Percentiles rank a stretch among this genome's conserved stretches.
Evolutionary conservation across 2,113 vertebrate genomes (phyloP).

Genomic region (Sorex fumeus): DNA sequence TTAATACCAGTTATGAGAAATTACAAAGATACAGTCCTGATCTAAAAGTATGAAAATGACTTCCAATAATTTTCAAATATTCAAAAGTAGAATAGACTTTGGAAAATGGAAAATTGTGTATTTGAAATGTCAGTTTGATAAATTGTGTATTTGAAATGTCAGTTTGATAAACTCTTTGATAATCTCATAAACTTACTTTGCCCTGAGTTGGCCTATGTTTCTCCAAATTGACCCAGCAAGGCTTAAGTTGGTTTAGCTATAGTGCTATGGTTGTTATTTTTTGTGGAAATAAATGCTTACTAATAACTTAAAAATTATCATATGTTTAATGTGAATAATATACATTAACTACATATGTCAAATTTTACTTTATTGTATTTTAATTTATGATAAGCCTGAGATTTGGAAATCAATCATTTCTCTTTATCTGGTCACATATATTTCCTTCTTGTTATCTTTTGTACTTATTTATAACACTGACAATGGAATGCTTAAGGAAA

Average conservation of each 20-base stretch:
- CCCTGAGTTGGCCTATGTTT: conserved; percentile 44
- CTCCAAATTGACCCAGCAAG: conserved; percentile 31
- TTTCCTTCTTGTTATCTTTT: conserved; percentile 38
- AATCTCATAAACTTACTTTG: neutral
- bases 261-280: conserved; percentile 52
- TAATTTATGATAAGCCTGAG: conserved; percentile 42
- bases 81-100: conserved; percentile 25
- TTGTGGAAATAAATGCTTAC: conserved; percentile 58
- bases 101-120: neutral
- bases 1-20: neutral
- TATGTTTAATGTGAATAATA: too few species aligned
- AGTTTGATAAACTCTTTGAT: too few species aligned
- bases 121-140: neutral
- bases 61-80: neutral
- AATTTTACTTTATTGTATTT: conserved; percentile 35
- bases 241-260: conserved; percentile 27
- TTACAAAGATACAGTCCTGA: conserved; percentile 24
- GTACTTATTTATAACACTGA: neutral
- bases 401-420: conserved; percentile 48
- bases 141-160: neutral
- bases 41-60: neutral
- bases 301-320: neutral
- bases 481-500: conserved; percentile 42
- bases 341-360: too few species aligned
- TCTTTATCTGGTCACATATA: conserved; percentile 32